A percentile compares a stretch with the other conserved stretches of the same genome.
Conservation (phyloP, 2,113 vertebrate genomes). For the Sebastes fasciatus region DNA sequence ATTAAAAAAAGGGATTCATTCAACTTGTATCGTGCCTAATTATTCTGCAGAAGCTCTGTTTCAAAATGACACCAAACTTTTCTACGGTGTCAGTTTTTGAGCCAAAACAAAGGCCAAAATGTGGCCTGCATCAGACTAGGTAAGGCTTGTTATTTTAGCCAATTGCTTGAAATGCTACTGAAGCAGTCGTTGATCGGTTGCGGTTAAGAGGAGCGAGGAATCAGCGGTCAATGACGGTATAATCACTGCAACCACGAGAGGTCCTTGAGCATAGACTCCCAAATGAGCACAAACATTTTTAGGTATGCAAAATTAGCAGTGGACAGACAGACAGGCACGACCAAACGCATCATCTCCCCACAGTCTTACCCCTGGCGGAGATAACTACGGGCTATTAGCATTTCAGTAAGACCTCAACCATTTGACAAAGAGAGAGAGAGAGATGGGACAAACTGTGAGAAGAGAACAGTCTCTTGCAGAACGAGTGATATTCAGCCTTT, state of each 20-base stretch:
- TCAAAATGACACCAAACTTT: too few relatives aligned
- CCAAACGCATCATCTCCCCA: neutral
- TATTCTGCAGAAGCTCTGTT: neutral
- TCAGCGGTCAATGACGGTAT: neutral
- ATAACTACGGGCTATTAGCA: neutral
- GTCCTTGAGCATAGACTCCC: too few relatives aligned
- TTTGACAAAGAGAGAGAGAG: neutral
- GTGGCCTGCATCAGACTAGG: neutral
- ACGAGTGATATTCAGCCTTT: neutral
- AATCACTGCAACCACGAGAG: too few relatives aligned
- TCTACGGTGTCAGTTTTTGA: neutral
- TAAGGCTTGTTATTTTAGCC: neutral
- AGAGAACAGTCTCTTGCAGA: neutral
- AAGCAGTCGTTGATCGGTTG: neutral
- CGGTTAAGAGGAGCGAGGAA: neutral
- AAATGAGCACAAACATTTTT: too few relatives aligned
- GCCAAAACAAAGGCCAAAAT: neutral
- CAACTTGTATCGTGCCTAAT: neutral
- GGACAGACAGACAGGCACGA: neutral
- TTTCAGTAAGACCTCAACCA: neutral
- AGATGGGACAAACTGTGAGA: neutral
- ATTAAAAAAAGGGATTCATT: neutral
- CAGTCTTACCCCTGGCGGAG: neutral
- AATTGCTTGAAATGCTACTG: neutral
- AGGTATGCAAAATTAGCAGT: too few relatives aligned